These are phyloP conservation scores for Caranx melampygus DNA, from an alignment of 2,113 vertebrate genomes.

Conservation along the genomic window DNA sequence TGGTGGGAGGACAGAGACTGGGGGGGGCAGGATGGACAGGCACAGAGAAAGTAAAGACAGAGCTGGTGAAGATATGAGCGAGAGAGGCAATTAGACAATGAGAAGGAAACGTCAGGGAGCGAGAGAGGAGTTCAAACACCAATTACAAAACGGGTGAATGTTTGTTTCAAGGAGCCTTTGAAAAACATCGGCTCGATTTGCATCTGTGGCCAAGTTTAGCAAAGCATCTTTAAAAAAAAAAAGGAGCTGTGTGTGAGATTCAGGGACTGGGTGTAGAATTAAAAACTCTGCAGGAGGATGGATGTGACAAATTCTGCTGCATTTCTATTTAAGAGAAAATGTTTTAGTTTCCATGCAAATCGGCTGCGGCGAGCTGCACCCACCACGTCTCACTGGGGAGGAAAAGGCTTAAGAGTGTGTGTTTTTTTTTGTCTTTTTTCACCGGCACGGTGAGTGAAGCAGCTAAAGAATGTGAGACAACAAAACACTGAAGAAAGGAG, in stretches of 20 bases:
- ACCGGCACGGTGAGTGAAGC: not conserved
- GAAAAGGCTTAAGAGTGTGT: not conserved
- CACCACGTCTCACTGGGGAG: not conserved
- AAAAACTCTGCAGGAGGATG: not conserved
- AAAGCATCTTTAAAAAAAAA: not conserved
- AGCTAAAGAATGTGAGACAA: slow-evolving; percentile 10
- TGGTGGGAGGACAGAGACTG: slow-evolving; percentile 24
- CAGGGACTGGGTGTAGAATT: not conserved
- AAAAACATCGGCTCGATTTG: not conserved
- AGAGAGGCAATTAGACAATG: slow-evolving; percentile 28
- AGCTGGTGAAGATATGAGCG: slow-evolving; percentile 12
- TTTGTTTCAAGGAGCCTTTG: slow-evolving; percentile 29
- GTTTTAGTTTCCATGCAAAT: not conserved
- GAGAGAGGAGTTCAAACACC: slow-evolving; percentile 6
- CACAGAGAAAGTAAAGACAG: not conserved
- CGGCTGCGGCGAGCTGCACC: not conserved
- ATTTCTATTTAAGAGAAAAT: not conserved
- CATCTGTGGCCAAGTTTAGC: not conserved
- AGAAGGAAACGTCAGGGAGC: slow-evolving; percentile 13
- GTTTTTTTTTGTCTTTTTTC: not conserved
- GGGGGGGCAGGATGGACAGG: slow-evolving; percentile 1
- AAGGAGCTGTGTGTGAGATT: not conserved
- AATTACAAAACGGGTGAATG: slow-evolving; percentile 15
- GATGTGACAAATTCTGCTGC: not conserved
- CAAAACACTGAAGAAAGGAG: slow-evolving; percentile 3